Conservation (phyloP, 2,888 invertebrate species). For the Eupithecia subumbrata region DNA sequence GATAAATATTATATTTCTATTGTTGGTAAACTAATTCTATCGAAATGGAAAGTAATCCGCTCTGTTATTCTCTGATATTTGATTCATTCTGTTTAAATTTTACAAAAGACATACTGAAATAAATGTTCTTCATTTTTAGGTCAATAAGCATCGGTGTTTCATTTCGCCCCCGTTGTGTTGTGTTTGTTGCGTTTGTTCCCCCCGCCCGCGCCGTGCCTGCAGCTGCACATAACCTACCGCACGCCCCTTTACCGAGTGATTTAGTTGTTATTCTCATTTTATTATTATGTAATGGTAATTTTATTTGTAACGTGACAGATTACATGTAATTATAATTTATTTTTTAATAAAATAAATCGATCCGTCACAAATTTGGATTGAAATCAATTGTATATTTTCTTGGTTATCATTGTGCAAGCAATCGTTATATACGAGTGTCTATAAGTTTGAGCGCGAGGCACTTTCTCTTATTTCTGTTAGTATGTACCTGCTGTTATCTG, state of each 20-base stretch:
- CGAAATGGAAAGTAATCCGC: slow-evolving; percentile 78
- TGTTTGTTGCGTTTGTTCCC: slow-evolving; percentile 35
- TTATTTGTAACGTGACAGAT: slow-evolving; percentile 46
- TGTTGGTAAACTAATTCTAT: slow-evolving; percentile 80
- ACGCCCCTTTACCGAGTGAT: slow-evolving; percentile 42
- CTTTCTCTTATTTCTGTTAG: slow-evolving; percentile 21
- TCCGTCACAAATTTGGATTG: slow-evolving; percentile 39
- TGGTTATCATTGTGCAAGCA: not conserved
- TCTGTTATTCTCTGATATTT: slow-evolving; percentile 80
- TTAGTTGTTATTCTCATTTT: slow-evolving; percentile 46
- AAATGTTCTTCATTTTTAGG: slow-evolving; percentile 90
- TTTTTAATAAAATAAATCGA: slow-evolving; percentile 45
- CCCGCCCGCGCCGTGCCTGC: not conserved
- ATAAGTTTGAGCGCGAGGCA: too few species aligned
- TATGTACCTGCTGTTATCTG: slow-evolving; percentile 15
- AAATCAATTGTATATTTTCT: slow-evolving; percentile 43
- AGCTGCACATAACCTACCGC: slow-evolving; percentile 8
- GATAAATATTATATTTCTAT: slow-evolving; percentile 82
- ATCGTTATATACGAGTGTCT: too few species aligned
- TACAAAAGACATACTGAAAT: slow-evolving; percentile 88
- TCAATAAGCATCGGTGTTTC: slow-evolving; percentile 85
- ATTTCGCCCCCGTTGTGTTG: slow-evolving; percentile 62
- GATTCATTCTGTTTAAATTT: slow-evolving; percentile 84
- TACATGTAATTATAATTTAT: slow-evolving; percentile 47
- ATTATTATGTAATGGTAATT: slow-evolving; percentile 46